These are phyloP conservation scores for Fragum whitleyi DNA, from an alignment of 2,888 invertebrate species.

Conservation along the genomic window DNA sequence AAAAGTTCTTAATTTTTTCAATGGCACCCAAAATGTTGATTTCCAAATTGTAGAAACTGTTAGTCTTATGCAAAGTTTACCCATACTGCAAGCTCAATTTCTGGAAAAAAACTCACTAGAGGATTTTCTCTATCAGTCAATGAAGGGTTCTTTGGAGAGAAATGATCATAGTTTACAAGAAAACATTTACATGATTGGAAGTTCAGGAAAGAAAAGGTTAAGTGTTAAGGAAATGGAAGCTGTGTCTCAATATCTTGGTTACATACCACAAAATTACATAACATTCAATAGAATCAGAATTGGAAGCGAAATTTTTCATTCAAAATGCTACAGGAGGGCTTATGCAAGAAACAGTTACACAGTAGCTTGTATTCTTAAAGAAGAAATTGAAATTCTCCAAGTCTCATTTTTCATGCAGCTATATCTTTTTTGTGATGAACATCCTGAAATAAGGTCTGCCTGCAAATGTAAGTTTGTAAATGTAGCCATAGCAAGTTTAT, in stretches of 20 bases:
- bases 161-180: not conserved
- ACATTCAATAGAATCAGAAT: slow-evolving; percentile 24
- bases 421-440: not conserved
- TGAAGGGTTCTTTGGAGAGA: slow-evolving; percentile 4
- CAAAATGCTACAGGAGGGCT: slow-evolving; percentile 7
- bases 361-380: not conserved
- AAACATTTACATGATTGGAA: slow-evolving; percentile 7
- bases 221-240: slow-evolving; percentile 3
- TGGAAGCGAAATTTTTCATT: slow-evolving; percentile 26
- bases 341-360: slow-evolving; percentile 25
- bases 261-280: slow-evolving; percentile 7
- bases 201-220: not conserved
- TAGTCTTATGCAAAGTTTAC: too few relatives aligned
- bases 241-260: slow-evolving; percentile 18
- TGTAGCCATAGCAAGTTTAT: too few relatives aligned
- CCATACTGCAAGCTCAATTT: not conserved
- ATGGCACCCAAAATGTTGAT: too few relatives aligned
- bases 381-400: too few relatives aligned
- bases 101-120: not conserved
- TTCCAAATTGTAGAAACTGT: too few relatives aligned
- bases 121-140: not conserved
- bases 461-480: slow-evolving; percentile 8
- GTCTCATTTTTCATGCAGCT: not conserved
- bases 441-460: not conserved
- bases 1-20: too few relatives aligned